Evolutionary conservation across 2,797 vertebrate genomes (phyloP), one percentile per base, ranked within the genome.

Genomic region (Mallotus villosus): DNA sequence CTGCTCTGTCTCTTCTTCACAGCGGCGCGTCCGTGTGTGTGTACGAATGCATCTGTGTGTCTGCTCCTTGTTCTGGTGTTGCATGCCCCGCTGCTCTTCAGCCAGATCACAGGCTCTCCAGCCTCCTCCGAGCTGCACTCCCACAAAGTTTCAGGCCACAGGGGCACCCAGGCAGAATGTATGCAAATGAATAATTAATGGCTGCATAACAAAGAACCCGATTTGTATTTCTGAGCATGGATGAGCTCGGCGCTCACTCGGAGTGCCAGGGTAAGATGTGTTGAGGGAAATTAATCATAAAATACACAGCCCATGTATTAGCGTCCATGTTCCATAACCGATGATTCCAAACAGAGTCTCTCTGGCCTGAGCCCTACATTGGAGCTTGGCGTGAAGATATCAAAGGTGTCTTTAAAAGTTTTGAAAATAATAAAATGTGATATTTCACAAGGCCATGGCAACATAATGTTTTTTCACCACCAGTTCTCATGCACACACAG

Each of bases 131-230:
- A 68, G 21, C 62, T 63, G 63, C 51, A 41, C 57, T 51, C 65
- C 59, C 21, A 49, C 62, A 63, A 37, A 27, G 58, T 57, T 68
- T 75, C 64, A 29, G 62, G 6, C 53, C 68, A 75, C 69, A 69
- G 25, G 66, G 65, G 29, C 53, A 37, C 67, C 27, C 61, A 34
- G 59, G 60, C 76, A 79, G 67, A 74, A 77, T 76, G 76, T 73
- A 81, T 84, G 58, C 77, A 73, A 79, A 85, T 90, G 61, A 90
- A 86, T 86, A 81, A 87, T 87, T 79, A 84, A 90, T 64, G 65
- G 49, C 41, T n/a, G 65, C 78, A 84, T 81, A 87, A 86, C 82
- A 81, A 83, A 83, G 76, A 68, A 24, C 49, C 53, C 78, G 53
- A 85, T 87, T 70, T 82, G 74, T 72, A 88, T 90, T 87, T 75